Conservation (phyloP, 2,888 invertebrate genomes). For the Phymatocera aterrima region DNA sequence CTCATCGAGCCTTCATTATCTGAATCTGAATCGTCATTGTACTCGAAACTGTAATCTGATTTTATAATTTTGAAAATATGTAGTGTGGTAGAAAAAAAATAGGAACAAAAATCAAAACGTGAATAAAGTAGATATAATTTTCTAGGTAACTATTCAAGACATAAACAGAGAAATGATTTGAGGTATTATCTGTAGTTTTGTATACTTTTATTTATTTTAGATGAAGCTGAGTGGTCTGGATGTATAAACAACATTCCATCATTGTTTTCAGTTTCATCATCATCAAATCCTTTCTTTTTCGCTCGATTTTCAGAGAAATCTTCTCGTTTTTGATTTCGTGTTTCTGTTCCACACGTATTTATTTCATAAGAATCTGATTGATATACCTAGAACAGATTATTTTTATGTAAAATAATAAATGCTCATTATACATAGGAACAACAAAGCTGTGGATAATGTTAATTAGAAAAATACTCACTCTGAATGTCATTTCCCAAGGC, state of each 20-base stretch:
- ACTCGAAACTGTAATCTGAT: conserved; percentile 62
- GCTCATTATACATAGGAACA: no score
- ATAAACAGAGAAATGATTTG: neutral
- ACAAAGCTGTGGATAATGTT: neutral
- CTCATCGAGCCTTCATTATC: conserved; percentile 85
- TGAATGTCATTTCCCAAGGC: conserved; percentile 85
- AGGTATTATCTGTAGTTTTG: neutral
- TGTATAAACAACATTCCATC: conserved; percentile 80
- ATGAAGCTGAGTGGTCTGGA: conserved; percentile 61
- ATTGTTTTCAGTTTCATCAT: conserved; percentile 79
- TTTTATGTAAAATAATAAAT: no score
- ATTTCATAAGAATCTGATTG: conserved; percentile 79
- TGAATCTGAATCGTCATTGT: conserved; percentile 82
- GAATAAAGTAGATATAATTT: neutral
- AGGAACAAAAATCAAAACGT: neutral
- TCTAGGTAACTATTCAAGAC: neutral
- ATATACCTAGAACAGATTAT: conserved; percentile 66
- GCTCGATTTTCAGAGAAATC: conserved; percentile 56
- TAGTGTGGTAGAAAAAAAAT: neutral
- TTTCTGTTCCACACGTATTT: conserved; percentile 65
- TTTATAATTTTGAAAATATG: conserved; percentile 58
- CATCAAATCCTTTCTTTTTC: conserved; percentile 76
- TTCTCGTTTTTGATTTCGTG: conserved; percentile 61
- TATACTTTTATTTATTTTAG: conserved; percentile 61
- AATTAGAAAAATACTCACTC: conserved; percentile 68